Evolutionary conservation across 2,113 vertebrate species (phyloP), one percentile per base, ranked within the genome.

Genomic region (Halichoeres trimaculatus): DNA sequence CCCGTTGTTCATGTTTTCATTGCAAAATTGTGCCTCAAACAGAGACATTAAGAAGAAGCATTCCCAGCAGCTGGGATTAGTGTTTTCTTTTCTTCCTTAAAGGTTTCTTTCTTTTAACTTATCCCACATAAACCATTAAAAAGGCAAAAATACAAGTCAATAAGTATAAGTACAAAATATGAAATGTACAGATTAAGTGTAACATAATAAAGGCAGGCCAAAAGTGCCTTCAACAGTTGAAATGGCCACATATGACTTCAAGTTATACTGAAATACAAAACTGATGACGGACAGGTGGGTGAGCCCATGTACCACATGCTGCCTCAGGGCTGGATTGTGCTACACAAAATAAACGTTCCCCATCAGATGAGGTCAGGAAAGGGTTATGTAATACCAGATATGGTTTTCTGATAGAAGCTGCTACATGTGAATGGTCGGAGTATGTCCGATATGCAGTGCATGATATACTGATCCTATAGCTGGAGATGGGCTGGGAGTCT

Each of bases 301-400:
- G n/a, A 84, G 57, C 59, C 70, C 84, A 85, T 68, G 41, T 73
- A 78, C 88, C 81, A 84, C 76, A 85, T 86, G 72, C 85, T 90
- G 87, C 91, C 71, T 85, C 75, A 10, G 69, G 80, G 84, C 73
- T 81, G 66, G 84, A 86, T 82, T 89, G 88, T 91, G 90, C 91
- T 93, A 89, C 90, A 93, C 79, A 85, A 92, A 84, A 85, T 67
- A 82, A 78, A 79, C 71, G 45, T 51, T 85, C 80, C 86, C 83
- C 83, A 88, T 85, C 74, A 63, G 57, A 78, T 88, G 82, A 86
- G 89, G 75, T 70, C 48, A 63, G 59, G 53, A 71, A 45, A 57
- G 50, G 56, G 59, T 30, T 30, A 30, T 34, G 59, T 65, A 45
- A 65, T 80, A 84, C 54, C 70, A 76, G 72, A 74, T 55, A 74